phyloP scores from a whole-genome alignment of 1,140 invertebrate genomes.

The Diachasmimorpha longicaudata region DNA sequence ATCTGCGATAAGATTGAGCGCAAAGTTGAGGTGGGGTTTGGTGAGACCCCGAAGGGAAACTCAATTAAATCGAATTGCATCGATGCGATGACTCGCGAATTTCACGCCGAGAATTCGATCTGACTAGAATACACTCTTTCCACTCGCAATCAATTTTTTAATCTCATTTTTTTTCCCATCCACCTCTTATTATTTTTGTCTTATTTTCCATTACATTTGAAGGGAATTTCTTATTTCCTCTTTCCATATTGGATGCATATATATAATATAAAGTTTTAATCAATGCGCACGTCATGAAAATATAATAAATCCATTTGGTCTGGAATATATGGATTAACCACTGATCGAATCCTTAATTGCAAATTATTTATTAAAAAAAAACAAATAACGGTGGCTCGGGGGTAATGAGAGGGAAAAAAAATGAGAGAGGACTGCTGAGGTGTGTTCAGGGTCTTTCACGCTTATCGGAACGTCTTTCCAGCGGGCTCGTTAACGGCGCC shows the following conservation, averaged over 20 bases:
- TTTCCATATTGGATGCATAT: not conserved
- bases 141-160: not conserved
- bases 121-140: constrained; percentile 21
- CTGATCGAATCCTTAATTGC: constrained; percentile 31
- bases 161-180: not conserved
- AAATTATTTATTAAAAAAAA: constrained; percentile 31
- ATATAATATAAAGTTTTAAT: constrained; percentile 21
- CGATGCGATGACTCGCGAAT: constrained; percentile 31
- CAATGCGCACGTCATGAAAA: constrained; percentile 6
- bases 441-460: constrained; percentile 26
- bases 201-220: not conserved
- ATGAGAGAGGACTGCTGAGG: not conserved
- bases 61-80: constrained; percentile 39
- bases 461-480: constrained; percentile 31
- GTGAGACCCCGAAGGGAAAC: constrained; percentile 21
- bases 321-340: constrained; percentile 23
- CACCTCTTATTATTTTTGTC: not conserved
- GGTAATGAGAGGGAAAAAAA: constrained; percentile 12
- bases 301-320: constrained; percentile 17
- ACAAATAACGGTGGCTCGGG: not conserved
- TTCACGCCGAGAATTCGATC: constrained; percentile 28
- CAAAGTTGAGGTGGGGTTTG: not conserved
- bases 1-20: constrained; percentile 30
- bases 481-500: constrained; percentile 29
- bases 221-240: not conserved